These are phyloP conservation scores for Tetragonula clypearis DNA, from an alignment of 1,140 invertebrate species.

Conservation along the genomic window DNA sequence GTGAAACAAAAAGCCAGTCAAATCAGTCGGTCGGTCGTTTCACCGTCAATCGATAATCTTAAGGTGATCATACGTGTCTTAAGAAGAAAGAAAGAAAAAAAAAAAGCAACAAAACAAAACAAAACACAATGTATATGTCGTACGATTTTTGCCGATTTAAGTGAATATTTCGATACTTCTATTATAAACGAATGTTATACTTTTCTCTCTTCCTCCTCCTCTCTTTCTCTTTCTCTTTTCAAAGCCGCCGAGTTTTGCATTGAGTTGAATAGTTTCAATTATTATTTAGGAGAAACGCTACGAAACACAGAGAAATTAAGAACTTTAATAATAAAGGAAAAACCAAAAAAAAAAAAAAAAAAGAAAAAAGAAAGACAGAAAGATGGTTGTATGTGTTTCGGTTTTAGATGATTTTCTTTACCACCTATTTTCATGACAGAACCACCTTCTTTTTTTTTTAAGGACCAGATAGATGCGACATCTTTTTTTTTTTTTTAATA, in stretches of 20 bases:
- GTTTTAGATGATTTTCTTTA: background rate
- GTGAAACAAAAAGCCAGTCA: slow-evolving; percentile 24
- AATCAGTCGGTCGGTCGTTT: slow-evolving; percentile 28
- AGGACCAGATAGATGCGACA: background rate
- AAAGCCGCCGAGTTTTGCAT: slow-evolving; percentile 64
- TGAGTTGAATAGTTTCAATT: slow-evolving; percentile 72
- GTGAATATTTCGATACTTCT: slow-evolving; percentile 59
- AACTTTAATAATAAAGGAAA: slow-evolving; percentile 71
- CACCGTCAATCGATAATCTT: slow-evolving; percentile 60
- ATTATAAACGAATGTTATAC: slow-evolving; percentile 47
- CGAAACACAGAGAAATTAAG: slow-evolving; percentile 72
- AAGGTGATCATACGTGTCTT: slow-evolving; percentile 61
- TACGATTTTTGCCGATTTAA: slow-evolving; percentile 53
- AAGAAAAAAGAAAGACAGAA: slow-evolving; percentile 1
- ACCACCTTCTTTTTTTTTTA: background rate
- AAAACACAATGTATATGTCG: slow-evolving; percentile 47
- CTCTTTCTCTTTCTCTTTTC: slow-evolving; percentile 16
- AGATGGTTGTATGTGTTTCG: background rate
- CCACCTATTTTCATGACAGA: too few species aligned
- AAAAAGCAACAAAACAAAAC: slow-evolving; percentile 5
- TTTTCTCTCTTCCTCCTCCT: slow-evolving; percentile 27
- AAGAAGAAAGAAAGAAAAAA: background rate
- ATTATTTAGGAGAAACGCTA: slow-evolving; percentile 73
- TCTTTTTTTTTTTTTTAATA: background rate
- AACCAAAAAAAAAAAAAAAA: slow-evolving; percentile 43